phyloP scores from a whole-genome alignment of 2,888 invertebrate species.

The Timema podura region DNA sequence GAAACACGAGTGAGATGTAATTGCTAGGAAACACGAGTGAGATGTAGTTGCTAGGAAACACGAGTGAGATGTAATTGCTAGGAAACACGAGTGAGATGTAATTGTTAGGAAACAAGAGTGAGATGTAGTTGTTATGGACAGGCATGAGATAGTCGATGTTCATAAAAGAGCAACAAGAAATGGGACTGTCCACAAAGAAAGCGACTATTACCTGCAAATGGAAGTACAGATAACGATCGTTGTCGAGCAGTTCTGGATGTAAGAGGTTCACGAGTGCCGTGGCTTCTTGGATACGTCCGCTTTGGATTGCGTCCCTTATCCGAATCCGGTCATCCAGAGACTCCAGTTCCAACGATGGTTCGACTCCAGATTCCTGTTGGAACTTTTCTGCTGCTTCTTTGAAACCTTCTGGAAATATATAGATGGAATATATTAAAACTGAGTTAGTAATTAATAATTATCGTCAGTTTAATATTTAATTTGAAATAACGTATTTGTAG shows the following conservation, averaged over 20 bases:
- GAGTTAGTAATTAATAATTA: not conserved
- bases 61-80: no score
- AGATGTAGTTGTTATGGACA: no score
- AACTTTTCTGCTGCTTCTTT: conserved; percentile 98
- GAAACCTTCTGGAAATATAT: conserved; percentile 69
- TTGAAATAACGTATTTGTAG: conserved; percentile 9
- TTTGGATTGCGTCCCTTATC: conserved; percentile 91
- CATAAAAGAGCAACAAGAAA: no score
- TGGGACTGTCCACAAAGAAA: no score
- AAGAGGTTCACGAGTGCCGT: conserved; percentile 89
- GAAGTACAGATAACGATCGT: conserved; percentile 92
- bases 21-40: no score
- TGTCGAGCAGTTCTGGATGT: conserved; percentile 91
- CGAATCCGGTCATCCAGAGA: conserved; percentile 87
- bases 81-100: no score
- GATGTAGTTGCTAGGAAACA: conserved; percentile 71
- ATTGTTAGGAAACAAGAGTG: conserved; percentile 58
- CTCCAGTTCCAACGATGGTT: conserved; percentile 71
- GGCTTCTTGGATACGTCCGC: conserved; percentile 87
- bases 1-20: conserved; percentile 32
- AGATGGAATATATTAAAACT: not conserved
- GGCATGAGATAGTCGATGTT: no score
- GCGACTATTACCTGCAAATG: conserved; percentile 70
- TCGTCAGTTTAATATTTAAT: not conserved
- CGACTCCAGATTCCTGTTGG: conserved; percentile 87